Evolutionary conservation across 2,113 vertebrate species (phyloP).

Genomic region (Phrynosoma blainvillii): DNA sequence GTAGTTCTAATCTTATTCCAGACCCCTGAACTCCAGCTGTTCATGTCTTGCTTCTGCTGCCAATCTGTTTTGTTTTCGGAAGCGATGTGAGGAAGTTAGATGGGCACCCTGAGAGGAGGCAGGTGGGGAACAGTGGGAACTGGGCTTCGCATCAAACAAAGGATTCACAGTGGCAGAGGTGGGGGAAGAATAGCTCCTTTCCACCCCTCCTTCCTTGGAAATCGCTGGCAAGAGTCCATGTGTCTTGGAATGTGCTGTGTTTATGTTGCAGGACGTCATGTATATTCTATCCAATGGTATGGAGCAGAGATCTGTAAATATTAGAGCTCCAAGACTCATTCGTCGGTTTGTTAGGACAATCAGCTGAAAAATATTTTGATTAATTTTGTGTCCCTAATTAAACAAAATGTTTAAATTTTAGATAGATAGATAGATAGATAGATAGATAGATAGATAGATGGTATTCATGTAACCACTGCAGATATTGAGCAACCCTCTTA

Average conservation of each 20-base stretch:
- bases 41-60: neutral
- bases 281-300: neutral
- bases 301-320: accelerated
- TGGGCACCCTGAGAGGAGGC: neutral
- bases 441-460: neutral
- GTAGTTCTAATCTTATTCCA: neutral
- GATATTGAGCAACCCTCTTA: neutral
- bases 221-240: neutral
- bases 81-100: neutral
- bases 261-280: accelerated
- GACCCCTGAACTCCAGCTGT: slow-evolving; percentile 21
- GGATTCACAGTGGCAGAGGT: neutral
- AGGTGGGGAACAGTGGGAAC: neutral
- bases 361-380: neutral
- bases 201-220: neutral
- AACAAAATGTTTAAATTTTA: neutral
- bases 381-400: neutral
- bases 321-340: neutral
- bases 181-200: too few relatives aligned
- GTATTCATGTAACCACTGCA: accelerated
- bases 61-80: neutral
- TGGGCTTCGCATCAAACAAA: neutral
- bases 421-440: too few relatives aligned
- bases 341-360: neutral
- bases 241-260: neutral